A percentile compares a stretch with the other conserved stretches of the same genome.
Evolutionary conservation across 2,797 vertebrate genomes (phyloP).

Genomic region (Pelodytes ibericus): DNA sequence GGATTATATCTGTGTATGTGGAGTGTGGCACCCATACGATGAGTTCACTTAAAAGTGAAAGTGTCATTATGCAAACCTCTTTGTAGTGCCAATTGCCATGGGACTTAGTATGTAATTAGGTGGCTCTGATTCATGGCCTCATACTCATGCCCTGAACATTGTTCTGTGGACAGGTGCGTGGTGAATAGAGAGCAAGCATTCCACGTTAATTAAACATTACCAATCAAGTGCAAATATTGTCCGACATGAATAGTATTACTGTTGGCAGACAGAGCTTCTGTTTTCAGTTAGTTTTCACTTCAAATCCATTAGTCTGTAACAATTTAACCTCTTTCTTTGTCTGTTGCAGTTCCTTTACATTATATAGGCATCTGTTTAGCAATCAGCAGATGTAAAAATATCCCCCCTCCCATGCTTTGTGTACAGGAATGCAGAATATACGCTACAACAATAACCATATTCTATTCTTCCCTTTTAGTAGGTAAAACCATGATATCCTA

Average conservation of each 20-base stretch:
- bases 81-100: constrained; percentile 6
- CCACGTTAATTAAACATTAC: constrained; percentile 52
- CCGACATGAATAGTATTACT: constrained; percentile 45
- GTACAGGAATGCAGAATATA: not conserved
- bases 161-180: constrained; percentile 41
- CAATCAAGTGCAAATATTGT: constrained; percentile 52
- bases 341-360: not conserved
- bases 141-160: constrained; percentile 13
- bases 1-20: too few relatives aligned
- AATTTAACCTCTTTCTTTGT: constrained; percentile 15
- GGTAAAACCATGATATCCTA: too few relatives aligned
- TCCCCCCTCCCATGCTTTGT: too few relatives aligned
- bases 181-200: constrained; percentile 42
- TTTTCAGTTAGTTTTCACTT: constrained; percentile 17
- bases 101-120: not conserved
- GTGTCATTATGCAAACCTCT: constrained; percentile 1
- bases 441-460: too few relatives aligned
- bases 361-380: not conserved
- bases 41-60: not conserved
- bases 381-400: too few relatives aligned
- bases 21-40: too few relatives aligned
- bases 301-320: constrained; percentile 36
- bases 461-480: too few relatives aligned
- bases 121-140: constrained; percentile 15
- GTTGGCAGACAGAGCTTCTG: constrained; percentile 39